Evolutionary conservation across 2,113 vertebrate genomes (phyloP).

Genomic region (Oreochromis aureus): DNA sequence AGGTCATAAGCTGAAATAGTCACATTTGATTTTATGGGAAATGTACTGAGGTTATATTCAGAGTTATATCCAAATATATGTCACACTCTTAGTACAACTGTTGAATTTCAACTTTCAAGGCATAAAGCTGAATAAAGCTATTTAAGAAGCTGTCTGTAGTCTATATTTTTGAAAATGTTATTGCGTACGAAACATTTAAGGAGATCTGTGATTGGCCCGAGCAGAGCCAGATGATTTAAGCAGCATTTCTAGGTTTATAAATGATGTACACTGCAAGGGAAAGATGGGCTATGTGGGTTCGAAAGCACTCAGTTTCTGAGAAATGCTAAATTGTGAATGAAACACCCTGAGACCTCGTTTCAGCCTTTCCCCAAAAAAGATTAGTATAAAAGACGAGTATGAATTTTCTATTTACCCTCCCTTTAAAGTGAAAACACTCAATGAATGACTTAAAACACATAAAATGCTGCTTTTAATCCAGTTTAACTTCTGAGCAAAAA

Average conservation of each 20-base stretch:
- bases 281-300: background rate
- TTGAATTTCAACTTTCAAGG: background rate
- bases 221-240: background rate
- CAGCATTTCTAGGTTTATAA: background rate
- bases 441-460: background rate
- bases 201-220: background rate
- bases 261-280: background rate
- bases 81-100: background rate
- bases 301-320: background rate
- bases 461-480: no score
- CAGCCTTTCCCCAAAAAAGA: background rate
- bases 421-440: background rate
- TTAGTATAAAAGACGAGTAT: background rate
- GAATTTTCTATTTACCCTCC: background rate
- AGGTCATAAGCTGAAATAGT: background rate
- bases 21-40: background rate
- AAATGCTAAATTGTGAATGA: background rate
- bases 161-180: background rate
- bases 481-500: background rate
- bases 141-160: background rate
- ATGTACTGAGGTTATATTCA: accelerated
- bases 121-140: background rate
- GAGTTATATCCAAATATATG: background rate
- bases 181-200: background rate
- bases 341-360: background rate